Percentiles rank a stretch among this genome's conserved stretches.
Conservation (phyloP, 2,797 vertebrate genomes). For the Sebastes iracundus region DNA sequence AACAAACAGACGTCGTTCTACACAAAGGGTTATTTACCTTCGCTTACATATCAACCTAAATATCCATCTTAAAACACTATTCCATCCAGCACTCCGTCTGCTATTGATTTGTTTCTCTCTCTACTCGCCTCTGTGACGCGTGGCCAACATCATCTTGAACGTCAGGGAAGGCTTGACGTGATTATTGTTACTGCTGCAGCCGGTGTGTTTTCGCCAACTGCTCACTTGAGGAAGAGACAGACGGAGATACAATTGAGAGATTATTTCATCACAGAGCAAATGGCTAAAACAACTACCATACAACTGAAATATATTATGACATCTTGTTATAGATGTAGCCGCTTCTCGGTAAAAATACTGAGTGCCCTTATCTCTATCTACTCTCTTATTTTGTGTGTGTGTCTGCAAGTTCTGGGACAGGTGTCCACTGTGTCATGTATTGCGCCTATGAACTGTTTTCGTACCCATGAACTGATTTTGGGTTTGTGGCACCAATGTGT, state of each 20-base stretch:
- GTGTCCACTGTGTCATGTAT: slow-evolving; percentile 4
- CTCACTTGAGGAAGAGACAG: slow-evolving; percentile 43
- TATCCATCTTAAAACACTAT: slow-evolving; percentile 37
- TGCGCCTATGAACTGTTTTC: neutral
- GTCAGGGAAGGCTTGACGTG: slow-evolving; percentile 48
- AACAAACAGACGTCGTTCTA: slow-evolving; percentile 23
- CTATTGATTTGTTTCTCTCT: slow-evolving; percentile 65
- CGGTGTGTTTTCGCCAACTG: slow-evolving; percentile 50
- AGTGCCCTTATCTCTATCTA: neutral
- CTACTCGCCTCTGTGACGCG: slow-evolving; percentile 54
- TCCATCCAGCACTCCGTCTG: slow-evolving; percentile 40
- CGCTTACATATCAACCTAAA: slow-evolving; percentile 65
- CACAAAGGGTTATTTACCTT: slow-evolving; percentile 55
- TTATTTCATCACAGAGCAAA: slow-evolving; percentile 12
- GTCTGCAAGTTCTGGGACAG: slow-evolving; percentile 5
- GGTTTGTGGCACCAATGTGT: neutral
- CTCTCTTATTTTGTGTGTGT: neutral
- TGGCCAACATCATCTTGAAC: slow-evolving; percentile 47
- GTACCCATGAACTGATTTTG: neutral
- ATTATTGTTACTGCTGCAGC: slow-evolving; percentile 42
- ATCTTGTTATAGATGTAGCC: neutral
- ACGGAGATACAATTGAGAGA: slow-evolving; percentile 24
- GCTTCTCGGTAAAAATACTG: neutral
- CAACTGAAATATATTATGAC: neutral
- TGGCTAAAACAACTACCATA: neutral